A percentile compares a stretch with the other conserved stretches of the same genome.
phyloP scores from a whole-genome alignment of 2,797 vertebrate genomes.

The Mycteria americana region DNA sequence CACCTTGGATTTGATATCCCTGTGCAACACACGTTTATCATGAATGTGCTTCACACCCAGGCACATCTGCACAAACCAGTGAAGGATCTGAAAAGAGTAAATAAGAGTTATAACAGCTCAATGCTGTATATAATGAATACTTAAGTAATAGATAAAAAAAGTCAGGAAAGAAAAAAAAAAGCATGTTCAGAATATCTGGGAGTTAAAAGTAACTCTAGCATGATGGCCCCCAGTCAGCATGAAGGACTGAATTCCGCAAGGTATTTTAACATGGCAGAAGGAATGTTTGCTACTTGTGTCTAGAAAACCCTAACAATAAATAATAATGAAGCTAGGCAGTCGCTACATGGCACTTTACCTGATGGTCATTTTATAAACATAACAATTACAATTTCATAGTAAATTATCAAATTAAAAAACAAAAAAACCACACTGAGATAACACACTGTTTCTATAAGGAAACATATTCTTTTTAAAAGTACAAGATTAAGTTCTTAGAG shows the following conservation, averaged over 20 bases:
- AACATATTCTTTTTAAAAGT: neutral
- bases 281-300: neutral
- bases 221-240: neutral
- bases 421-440: neutral
- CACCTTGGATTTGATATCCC: slow-evolving; percentile 96
- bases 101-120: neutral
- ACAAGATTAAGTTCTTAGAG: neutral
- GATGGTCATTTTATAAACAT: neutral
- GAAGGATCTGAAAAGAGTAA: slow-evolving; percentile 80
- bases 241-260: neutral
- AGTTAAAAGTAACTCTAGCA: neutral
- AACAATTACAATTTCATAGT: neutral
- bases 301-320: neutral
- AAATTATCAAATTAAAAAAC: neutral
- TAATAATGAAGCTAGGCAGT: neutral
- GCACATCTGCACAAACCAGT: slow-evolving; percentile 92
- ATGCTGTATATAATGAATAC: neutral
- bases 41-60: slow-evolving; percentile 87
- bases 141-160: neutral
- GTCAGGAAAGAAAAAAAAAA: neutral
- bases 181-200: neutral
- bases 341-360: neutral
- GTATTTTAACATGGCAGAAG: neutral
- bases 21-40: slow-evolving; percentile 85
- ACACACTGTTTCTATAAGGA: neutral